Percentiles rank a stretch among this genome's conserved stretches.
Evolutionary conservation across 2,888 invertebrate genomes (phyloP).

Genomic region (Microctonus aethiopoides): DNA sequence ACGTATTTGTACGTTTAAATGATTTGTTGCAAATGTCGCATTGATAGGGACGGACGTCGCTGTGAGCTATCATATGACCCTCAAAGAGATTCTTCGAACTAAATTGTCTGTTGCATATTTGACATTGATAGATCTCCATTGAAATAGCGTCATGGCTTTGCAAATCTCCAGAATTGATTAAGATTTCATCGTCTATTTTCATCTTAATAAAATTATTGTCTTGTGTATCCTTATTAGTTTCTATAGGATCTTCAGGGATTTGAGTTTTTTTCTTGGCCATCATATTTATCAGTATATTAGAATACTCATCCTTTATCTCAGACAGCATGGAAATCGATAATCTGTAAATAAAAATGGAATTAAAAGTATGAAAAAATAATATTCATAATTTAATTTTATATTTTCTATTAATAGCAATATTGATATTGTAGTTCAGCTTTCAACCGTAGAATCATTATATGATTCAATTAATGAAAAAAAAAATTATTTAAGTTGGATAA

Average conservation of each 20-base stretch:
- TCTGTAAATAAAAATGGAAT: background rate
- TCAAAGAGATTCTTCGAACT: constrained; percentile 55
- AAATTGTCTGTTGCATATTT: constrained; percentile 53
- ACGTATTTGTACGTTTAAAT: constrained; percentile 58
- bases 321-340: background rate
- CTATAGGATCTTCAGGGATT: background rate
- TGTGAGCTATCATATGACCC: constrained; percentile 57
- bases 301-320: background rate
- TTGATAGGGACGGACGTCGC: constrained; percentile 55
- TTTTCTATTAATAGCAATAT: background rate
- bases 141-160: background rate
- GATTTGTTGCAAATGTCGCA: constrained; percentile 58
- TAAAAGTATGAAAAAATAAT: background rate
- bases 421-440: background rate
- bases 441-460: background rate
- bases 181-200: background rate
- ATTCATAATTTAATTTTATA: background rate
- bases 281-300: background rate
- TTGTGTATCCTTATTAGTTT: background rate
- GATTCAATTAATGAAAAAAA: background rate
- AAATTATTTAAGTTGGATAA: background rate
- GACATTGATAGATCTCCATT: constrained; percentile 47
- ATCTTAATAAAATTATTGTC: background rate
- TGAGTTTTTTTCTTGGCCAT: background rate
- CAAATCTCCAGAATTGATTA: background rate